phyloP scores from a whole-genome alignment of 2,113 vertebrate species.

The Bos javanicus region DNA sequence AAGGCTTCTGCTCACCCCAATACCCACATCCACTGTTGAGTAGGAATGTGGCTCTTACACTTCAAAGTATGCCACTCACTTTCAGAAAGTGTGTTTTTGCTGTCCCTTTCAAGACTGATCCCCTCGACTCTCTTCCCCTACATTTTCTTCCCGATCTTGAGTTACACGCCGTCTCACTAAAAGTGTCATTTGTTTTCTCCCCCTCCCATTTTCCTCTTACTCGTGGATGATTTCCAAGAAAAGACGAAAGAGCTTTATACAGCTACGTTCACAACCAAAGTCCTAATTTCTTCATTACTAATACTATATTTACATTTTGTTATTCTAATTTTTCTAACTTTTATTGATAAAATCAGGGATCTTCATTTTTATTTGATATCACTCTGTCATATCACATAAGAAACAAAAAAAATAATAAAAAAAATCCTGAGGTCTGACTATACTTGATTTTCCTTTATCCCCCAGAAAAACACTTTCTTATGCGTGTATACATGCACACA shows the following conservation, averaged over 20 bases:
- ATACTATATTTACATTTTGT: not conserved
- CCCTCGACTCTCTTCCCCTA: not conserved
- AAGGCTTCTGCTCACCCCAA: not conserved
- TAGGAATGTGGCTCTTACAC: not conserved
- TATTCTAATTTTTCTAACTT: not conserved
- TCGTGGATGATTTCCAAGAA: constrained; percentile 17
- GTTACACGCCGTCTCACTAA: not conserved
- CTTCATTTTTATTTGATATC: not conserved
- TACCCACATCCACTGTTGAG: not conserved
- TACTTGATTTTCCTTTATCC: not conserved
- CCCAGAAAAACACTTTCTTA: not conserved
- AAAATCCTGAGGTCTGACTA: not conserved
- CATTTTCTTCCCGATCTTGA: not conserved
- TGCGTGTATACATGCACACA: not conserved
- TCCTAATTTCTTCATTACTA: not conserved
- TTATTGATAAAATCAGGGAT: not conserved
- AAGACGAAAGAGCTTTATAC: not conserved
- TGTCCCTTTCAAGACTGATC: not conserved
- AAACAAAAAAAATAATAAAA: not conserved
- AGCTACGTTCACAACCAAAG: not conserved
- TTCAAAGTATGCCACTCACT: not conserved
- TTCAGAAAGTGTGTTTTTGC: not conserved
- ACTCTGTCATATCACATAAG: not conserved
- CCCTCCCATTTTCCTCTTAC: not conserved
- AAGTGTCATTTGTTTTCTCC: not conserved